These are phyloP conservation scores for Danio aesculapii DNA, from an alignment of 2,797 vertebrate genomes.

Conservation along the genomic window DNA sequence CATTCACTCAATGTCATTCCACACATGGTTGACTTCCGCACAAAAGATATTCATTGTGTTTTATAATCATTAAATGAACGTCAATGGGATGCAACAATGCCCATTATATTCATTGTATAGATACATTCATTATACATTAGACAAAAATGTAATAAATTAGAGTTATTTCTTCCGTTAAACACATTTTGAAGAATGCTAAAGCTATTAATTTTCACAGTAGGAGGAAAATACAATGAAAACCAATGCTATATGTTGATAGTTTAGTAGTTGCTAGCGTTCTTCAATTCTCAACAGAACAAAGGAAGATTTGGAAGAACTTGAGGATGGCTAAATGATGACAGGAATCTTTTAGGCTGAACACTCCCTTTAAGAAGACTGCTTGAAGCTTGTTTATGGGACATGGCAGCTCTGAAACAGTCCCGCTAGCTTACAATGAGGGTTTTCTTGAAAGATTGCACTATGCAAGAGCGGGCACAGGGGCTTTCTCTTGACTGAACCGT, in stretches of 20 bases:
- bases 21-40: background rate
- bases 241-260: too few relatives aligned
- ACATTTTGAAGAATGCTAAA: too few relatives aligned
- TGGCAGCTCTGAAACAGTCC: background rate
- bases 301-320: background rate
- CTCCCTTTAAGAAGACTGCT: background rate
- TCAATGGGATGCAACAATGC: background rate
- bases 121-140: too few relatives aligned
- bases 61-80: background rate
- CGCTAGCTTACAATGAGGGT: background rate
- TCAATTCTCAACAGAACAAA: background rate
- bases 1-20: background rate
- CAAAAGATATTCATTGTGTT: background rate
- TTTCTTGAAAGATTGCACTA: constrained; percentile 52
- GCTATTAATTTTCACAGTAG: too few relatives aligned
- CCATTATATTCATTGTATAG: background rate
- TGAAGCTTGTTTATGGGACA: background rate
- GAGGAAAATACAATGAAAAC: too few relatives aligned
- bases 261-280: too few relatives aligned
- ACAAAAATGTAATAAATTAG: too few relatives aligned
- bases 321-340: background rate
- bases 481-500: constrained; percentile 64
- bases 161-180: too few relatives aligned
- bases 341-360: background rate
- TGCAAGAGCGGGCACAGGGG: constrained; percentile 73